Evolutionary conservation across 2,888 invertebrate species (phyloP).

Genomic region (Apodemia zela): DNA sequence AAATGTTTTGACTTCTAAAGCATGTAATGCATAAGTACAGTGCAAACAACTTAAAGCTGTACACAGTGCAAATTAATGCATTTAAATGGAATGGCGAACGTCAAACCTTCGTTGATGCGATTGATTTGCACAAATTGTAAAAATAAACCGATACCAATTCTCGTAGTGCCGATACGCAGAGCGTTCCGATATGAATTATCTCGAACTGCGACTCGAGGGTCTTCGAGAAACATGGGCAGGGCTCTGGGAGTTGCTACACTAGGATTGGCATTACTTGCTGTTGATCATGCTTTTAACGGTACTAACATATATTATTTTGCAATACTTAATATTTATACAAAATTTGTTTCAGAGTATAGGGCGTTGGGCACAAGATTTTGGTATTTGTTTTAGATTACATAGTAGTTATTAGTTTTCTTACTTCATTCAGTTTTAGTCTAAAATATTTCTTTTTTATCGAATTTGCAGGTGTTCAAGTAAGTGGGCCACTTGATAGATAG

Average conservation of each 20-base stretch:
- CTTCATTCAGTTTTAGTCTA: background rate
- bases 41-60: background rate
- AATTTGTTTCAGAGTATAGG: background rate
- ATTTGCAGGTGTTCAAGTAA: too few relatives aligned
- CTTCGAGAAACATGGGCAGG: background rate
- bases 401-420: background rate
- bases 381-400: background rate
- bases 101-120: conserved; percentile 38
- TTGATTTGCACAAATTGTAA: background rate
- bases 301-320: conserved; percentile 20
- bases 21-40: background rate
- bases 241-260: conserved; percentile 46
- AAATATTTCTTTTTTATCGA: too few relatives aligned
- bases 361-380: background rate
- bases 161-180: conserved; percentile 3
- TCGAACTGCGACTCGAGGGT: background rate
- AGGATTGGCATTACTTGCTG: conserved; percentile 59
- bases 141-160: background rate
- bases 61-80: background rate
- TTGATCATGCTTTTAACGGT: conserved; percentile 65
- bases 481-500: too few relatives aligned
- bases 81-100: conserved; percentile 30
- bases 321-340: background rate
- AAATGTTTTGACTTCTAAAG: background rate
- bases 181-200: background rate